phyloP scores from a whole-genome alignment of 2,113 vertebrate genomes.

The Sinocyclocheilus anshuiensis region DNA sequence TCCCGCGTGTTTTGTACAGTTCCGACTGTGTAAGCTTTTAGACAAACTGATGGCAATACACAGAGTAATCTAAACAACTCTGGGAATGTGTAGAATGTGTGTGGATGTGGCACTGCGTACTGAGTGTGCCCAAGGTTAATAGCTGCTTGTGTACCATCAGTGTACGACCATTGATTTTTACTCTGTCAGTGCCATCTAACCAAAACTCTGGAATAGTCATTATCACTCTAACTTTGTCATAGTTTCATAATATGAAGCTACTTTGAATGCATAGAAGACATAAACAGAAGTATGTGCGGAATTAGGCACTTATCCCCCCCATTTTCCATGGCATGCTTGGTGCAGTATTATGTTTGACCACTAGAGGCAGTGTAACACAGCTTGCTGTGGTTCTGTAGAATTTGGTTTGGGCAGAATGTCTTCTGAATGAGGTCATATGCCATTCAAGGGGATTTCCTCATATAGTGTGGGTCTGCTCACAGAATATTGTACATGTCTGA shows the following conservation, averaged over 20 bases:
- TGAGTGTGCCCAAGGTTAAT: conserved; percentile 38
- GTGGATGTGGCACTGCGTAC: conserved; percentile 59
- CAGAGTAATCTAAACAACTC: conserved; percentile 35
- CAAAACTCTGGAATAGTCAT: neutral
- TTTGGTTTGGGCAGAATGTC: conserved; percentile 64
- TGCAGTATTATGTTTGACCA: conserved; percentile 45
- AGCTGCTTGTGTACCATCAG: conserved; percentile 35
- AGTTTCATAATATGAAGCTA: neutral
- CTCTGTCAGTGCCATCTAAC: conserved; percentile 16
- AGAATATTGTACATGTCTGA: conserved; percentile 18
- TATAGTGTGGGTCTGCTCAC: conserved; percentile 65
- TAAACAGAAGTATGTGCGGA: neutral
- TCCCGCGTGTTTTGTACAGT: conserved; percentile 33
- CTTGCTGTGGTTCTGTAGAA: conserved; percentile 43
- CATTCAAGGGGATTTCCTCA: conserved; percentile 70
- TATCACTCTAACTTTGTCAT: neutral
- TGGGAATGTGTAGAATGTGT: conserved; percentile 53
- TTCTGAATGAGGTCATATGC: conserved; percentile 71
- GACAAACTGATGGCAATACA: conserved; percentile 40
- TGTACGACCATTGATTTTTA: conserved; percentile 51
- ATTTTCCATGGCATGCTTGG: conserved; percentile 25
- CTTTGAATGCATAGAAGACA: neutral
- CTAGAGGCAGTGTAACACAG: conserved; percentile 41
- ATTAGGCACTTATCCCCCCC: neutral
- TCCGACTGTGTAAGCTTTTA: conserved; percentile 7